Percentiles rank a stretch among this genome's conserved stretches.
Conservation (phyloP, 2,888 invertebrate species). For the Lottia gigantea region DNA sequence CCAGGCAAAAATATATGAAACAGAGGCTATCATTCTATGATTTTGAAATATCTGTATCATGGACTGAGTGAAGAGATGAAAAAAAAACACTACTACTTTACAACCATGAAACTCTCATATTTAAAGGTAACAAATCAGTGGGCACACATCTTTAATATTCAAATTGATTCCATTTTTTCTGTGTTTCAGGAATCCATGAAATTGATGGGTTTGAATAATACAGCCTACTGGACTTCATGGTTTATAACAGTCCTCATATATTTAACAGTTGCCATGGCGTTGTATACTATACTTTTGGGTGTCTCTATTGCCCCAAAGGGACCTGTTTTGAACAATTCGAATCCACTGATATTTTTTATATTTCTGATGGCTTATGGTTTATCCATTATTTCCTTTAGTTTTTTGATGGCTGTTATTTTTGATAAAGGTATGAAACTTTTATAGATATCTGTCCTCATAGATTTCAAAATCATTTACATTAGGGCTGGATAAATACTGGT, state of each 20-base stretch:
- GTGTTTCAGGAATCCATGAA: conserved; percentile 84
- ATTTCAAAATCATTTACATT: too few relatives aligned
- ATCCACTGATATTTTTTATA: conserved; percentile 76
- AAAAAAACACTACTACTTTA: too few relatives aligned
- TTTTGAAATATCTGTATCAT: too few relatives aligned
- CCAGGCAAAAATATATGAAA: too few relatives aligned
- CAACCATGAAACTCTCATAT: too few relatives aligned
- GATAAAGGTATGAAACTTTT: conserved; percentile 73
- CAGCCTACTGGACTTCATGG: conserved; percentile 88
- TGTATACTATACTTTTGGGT: conserved; percentile 67
- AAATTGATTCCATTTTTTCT: conserved; percentile 12
- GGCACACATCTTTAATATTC: not conserved
- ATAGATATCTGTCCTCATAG: not conserved
- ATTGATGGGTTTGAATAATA: conserved; percentile 86
- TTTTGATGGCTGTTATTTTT: conserved; percentile 82
- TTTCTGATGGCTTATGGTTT: conserved; percentile 78
- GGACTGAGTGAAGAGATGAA: too few relatives aligned
- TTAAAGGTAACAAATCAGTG: too few relatives aligned
- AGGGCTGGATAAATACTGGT: too few relatives aligned
- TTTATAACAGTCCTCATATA: conserved; percentile 81
- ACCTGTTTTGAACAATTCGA: conserved; percentile 62
- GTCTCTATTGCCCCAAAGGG: conserved; percentile 31
- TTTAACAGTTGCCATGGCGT: conserved; percentile 73
- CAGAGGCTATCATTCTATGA: too few relatives aligned
- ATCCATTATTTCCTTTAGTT: conserved; percentile 79